Base-by-base conservation (phyloP, 2,113 vertebrate species). In the Diglossa brunneiventris region DNA sequence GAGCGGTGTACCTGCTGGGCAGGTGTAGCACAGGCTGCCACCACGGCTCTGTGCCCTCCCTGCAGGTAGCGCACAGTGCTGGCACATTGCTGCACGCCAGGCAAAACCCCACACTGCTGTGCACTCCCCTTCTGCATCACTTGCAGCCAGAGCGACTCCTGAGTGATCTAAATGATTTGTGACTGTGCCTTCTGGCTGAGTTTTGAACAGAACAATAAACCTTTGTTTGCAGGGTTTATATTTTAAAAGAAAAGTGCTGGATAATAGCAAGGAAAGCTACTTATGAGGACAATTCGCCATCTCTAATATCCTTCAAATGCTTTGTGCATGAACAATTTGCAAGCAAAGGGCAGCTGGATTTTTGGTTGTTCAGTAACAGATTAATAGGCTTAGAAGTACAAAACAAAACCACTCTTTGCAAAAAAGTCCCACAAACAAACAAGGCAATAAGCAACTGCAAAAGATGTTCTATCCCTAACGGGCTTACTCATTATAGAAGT, bases 141-240 rank as follows among this genome's bases (percentile, higher is more conserved):
- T 63, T 47, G 83, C 14, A 78, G 87, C 63, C 75, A 69, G 28
- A 92, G 50, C 1, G 1, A 37, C 49, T 75, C 87, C 91, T 27
- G 63, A 90, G 70, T 95, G 93, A 94, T 77, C 55, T 3, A 92
- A 92, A 94, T 63, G 46, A 47, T 73, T 82, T 89, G 53, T 85
- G 92, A 93, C 68, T 61, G 26, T 82, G 94, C 85, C 93, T 94
- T 78, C 93, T 27, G 92, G 94, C 68, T 11, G 61, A 61, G 86
- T 82, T 96, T 76, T 73, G 73, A 93, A 89, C 0, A 2, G 66
- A 95, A 96, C 66, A 94, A 96, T 87, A 87, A 96, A 91, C 74
- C 77, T 94, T 89, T 89, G 76, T 96, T 93, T 75, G 92, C 18
- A 50, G 58, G 61, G 37, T 5, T 62, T 73, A 77, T 73, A 52